Evolutionary conservation across 2,888 invertebrate genomes (phyloP).

Genomic region (Eilema sororculum): DNA sequence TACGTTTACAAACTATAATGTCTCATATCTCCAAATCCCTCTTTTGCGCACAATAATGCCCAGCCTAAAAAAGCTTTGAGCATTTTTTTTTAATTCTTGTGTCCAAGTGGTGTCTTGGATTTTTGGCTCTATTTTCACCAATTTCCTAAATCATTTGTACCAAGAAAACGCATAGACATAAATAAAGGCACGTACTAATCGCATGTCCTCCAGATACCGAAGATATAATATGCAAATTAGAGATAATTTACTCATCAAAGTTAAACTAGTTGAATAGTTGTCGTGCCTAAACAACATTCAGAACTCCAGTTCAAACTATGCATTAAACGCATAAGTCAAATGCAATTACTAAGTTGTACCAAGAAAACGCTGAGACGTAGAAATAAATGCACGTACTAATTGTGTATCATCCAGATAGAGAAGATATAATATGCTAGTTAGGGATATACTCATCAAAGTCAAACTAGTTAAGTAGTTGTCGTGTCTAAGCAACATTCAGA

Average conservation of each 20-base stretch:
- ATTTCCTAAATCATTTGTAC: background rate
- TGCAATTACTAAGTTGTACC: too few relatives aligned
- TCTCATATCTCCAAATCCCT: background rate
- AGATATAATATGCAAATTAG: background rate
- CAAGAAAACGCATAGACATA: background rate
- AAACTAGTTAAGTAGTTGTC: too few relatives aligned
- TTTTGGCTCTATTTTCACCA: background rate
- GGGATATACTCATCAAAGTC: background rate
- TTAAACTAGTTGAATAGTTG: background rate
- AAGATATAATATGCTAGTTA: background rate
- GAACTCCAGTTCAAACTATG: background rate
- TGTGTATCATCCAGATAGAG: background rate
- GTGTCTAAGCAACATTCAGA: background rate
- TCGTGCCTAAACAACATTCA: background rate
- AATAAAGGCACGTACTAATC: background rate
- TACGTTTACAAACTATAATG: too few relatives aligned
- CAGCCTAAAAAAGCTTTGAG: background rate
- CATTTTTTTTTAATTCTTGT: background rate
- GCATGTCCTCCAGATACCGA: background rate
- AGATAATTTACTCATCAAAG: background rate
- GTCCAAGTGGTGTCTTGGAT: background rate
- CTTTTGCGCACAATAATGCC: background rate
- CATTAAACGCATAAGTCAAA: conserved; percentile 37
- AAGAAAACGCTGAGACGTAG: too few relatives aligned
- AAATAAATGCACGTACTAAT: background rate